Base-by-base conservation (phyloP, 2,113 vertebrate genomes). In the Athene cunicularia region DNA sequence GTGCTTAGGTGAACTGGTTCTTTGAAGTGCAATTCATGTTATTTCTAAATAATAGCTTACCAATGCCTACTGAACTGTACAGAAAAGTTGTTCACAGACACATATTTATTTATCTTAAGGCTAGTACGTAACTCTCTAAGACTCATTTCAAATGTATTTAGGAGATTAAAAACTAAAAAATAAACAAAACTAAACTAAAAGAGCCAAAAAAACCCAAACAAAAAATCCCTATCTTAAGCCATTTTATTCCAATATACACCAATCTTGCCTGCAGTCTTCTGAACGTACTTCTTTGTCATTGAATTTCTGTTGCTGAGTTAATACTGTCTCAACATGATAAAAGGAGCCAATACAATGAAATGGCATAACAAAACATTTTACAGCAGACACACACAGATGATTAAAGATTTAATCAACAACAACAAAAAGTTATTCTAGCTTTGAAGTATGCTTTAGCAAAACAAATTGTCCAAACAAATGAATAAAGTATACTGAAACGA, bases 341-440 rank as follows among this genome's bases (percentile, higher is more conserved):
- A 97, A 85, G 68, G 80, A 97, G 84, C 79, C 53, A 89, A 92
- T 89, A 94, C 50, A 87, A 89, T 71, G 71, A 64, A 96, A 86
- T 91, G 93, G 89, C 68, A 92, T 85, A 95, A 97, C 95, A 96
- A 97, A 98, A 96, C 89, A 55, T 94, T 95, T 95, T 96, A 89
- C 55, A 80, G 79, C 59, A 93, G 84, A 62, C 90, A 93, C 63
- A 95, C 55, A 93, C 24, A 96, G 86, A 96, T 88, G 88, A 90
- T 95, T 96, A 97, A 96, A 96, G 93, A 96, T 96, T 97, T 85
- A 91, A 96, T 97, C 96, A 94, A 94, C 91, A 95, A 96, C 94
- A 95, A 96, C 86, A 95, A 97, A 95, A 97, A 94, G 75, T 88
- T 89, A 96, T 67, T 47, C 50, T 56, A 95, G 35, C 79, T 96